Evolutionary conservation across 2,888 invertebrate genomes (phyloP), one percentile per base, ranked within the genome.

Genomic region (Phyllotreta striolata): DNA sequence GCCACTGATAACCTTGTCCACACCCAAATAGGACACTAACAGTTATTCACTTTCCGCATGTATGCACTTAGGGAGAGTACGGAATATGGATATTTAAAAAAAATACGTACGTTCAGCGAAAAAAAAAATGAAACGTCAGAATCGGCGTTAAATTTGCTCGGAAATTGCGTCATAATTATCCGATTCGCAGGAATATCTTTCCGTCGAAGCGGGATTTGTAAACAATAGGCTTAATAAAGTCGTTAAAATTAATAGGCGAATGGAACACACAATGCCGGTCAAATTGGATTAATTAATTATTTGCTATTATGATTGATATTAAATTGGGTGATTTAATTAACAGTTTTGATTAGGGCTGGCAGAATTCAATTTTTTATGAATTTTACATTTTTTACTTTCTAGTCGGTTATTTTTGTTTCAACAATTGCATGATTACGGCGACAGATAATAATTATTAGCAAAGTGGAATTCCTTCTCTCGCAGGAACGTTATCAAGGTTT

Each of bases 1-100:
- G 61, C 54, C 51, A 65, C 60, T 52, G 52, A 69, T 74, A 74
- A 74, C 75, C 75, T 75, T 75, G 75, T 66, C 72, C 73, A 73
- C 74, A 68, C 75, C 75, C 73, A 70, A 71, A 66, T 62, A 52
- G 61, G 64, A 66, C 68, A 62, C 62, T 64, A 60, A 60, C 64
- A 66, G 62, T 58, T 64, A 68, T 68, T 60, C 58, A 60, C 66
- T 66, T 68, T 70, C 69, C 67, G 66, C 62, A 59, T 70, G 41
- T 63, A 59, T 59, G 62, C 60, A 64, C 62, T 51, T 57, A 59
- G 64, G 62, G 64, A 59, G 55, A 58, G 57, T 60, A 52, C 24
- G 38, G 37, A 60, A 37, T 55, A 49, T 55, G 59, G 24, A 24
- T 24, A 24, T 24, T 24, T 24, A 24, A 56, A 59, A 41, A 64